Evolutionary conservation across 2,888 invertebrate genomes (phyloP).

Genomic region (Schizaphis graminum): DNA sequence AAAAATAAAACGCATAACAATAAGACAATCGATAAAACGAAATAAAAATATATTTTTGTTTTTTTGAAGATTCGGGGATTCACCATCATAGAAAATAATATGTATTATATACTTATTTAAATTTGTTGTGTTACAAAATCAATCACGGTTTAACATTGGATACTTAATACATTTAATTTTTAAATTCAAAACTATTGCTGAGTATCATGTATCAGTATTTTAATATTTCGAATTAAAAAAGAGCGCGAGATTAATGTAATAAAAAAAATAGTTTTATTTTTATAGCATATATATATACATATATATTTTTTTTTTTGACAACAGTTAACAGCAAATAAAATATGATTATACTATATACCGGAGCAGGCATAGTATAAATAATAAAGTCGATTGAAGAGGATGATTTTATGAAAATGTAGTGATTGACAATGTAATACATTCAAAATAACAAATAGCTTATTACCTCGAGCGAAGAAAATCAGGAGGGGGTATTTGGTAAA

Average conservation of each 20-base stretch:
- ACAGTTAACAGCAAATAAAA: background rate
- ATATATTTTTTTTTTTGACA: background rate
- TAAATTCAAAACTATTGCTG: background rate
- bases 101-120: background rate
- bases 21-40: background rate
- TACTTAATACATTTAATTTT: background rate
- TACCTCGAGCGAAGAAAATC: too few species aligned
- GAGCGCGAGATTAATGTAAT: background rate
- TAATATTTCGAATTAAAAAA: background rate
- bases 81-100: background rate
- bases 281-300: too few species aligned
- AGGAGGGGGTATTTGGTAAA: too few species aligned
- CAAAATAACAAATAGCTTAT: too few species aligned
- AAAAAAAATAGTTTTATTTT: too few species aligned
- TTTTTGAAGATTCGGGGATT: too few species aligned
- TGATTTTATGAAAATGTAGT: too few species aligned
- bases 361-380: too few species aligned
- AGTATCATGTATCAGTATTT: background rate
- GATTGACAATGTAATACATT: too few species aligned
- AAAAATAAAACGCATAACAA: background rate
- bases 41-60: background rate
- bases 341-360: too few species aligned
- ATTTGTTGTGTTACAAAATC: background rate
- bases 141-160: background rate
- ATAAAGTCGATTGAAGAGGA: too few species aligned